These are phyloP conservation scores for Anabacerthia variegaticeps DNA, from an alignment of 2,797 vertebrate species.

Conservation along the genomic window DNA sequence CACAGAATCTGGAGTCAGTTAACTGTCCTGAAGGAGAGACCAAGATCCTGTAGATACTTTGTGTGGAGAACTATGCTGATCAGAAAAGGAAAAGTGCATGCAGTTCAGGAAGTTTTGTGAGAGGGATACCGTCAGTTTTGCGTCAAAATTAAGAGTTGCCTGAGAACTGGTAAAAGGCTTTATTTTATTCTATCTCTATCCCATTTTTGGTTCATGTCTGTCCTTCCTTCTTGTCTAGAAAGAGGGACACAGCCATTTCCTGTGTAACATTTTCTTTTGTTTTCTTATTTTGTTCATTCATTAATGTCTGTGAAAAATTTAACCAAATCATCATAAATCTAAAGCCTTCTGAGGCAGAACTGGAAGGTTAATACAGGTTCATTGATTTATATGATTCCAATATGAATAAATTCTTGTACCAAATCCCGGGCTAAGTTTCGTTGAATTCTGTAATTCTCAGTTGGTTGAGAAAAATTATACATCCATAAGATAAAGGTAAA, in stretches of 20 bases:
- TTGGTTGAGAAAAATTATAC: not conserved
- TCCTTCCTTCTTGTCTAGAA: not conserved
- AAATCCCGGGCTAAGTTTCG: not conserved
- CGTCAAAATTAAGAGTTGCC: not conserved
- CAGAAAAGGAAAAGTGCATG: not conserved
- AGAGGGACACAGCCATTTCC: not conserved
- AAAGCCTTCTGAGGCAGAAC: not conserved
- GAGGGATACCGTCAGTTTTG: not conserved
- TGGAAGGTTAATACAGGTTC: not conserved
- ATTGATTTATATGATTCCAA: not conserved
- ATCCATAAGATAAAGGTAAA: not conserved
- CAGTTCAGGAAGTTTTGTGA: not conserved
- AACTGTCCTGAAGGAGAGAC: not conserved
- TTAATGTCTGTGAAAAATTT: not conserved
- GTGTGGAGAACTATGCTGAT: not conserved
- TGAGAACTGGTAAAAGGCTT: not conserved
- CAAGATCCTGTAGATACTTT: not conserved
- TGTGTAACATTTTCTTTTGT: not conserved
- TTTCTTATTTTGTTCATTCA: not conserved
- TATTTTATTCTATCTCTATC: not conserved
- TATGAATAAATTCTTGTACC: not conserved
- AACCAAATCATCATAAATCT: not conserved
- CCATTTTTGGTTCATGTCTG: rapidly evolving
- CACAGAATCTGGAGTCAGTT: not conserved
- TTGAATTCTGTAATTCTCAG: not conserved